Evolutionary conservation across 1,140 invertebrate species (phyloP).

Genomic region (Polyergus mexicanus): DNA sequence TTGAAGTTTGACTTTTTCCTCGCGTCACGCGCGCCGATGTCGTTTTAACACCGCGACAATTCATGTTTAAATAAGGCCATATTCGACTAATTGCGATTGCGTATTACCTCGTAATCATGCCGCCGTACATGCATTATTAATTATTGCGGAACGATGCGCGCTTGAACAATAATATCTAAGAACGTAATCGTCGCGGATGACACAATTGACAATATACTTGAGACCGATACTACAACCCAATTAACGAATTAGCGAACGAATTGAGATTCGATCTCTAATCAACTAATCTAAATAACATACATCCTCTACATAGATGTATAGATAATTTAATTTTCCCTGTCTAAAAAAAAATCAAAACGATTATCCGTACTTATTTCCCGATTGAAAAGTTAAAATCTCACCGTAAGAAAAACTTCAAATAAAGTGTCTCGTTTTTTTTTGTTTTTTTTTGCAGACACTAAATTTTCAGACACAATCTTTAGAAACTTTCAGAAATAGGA

Average conservation of each 20-base stretch:
- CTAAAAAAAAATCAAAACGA: neutral
- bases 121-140: neutral
- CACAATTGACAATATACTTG: neutral
- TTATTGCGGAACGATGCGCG: neutral
- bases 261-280: conserved; percentile 34
- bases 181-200: neutral
- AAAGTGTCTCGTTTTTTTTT: too few species aligned
- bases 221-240: conserved; percentile 7
- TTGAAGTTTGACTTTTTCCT: neutral
- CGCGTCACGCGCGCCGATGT: neutral
- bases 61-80: neutral
- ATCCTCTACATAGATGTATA: neutral
- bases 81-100: conserved; percentile 6
- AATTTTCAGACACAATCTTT: too few species aligned
- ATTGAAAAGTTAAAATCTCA: conserved; percentile 6
- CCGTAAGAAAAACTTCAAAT: too few species aligned
- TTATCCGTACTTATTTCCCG: neutral
- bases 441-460: too few species aligned
- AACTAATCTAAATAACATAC: neutral
- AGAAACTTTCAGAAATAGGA: too few species aligned
- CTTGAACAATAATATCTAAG: conserved; percentile 12
- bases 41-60: neutral
- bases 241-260: conserved; percentile 36
- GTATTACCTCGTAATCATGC: neutral
- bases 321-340: neutral